Conservation (phyloP, 2,113 vertebrate species). For the Tychaedon coryphoeus region DNA sequence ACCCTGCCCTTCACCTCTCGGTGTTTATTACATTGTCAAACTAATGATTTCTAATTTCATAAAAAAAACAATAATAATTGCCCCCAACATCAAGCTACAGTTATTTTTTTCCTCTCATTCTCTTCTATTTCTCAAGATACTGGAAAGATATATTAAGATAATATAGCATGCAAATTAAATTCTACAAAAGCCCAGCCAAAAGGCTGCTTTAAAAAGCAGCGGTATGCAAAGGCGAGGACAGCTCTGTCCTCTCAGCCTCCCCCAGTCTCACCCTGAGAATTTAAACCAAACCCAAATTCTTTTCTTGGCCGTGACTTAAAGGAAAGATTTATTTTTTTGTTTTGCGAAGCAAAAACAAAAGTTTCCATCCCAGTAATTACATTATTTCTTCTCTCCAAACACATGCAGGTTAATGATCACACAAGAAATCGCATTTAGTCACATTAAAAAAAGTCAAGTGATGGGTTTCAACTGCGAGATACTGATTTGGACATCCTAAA, state of each 20-base stretch:
- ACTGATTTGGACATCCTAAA: slow-evolving; percentile 14
- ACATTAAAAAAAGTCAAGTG: slow-evolving; percentile 6
- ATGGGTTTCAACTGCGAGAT: background rate
- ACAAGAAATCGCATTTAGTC: background rate
- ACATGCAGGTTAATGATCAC: background rate
- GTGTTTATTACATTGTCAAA: background rate
- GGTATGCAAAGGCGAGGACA: slow-evolving; percentile 58
- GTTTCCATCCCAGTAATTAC: background rate
- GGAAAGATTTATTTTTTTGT: background rate
- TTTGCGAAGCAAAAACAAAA: background rate
- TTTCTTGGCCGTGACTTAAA: slow-evolving; percentile 21
- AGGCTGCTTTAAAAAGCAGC: slow-evolving; percentile 51
- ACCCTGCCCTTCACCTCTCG: background rate
- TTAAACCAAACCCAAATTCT: slow-evolving; percentile 35
- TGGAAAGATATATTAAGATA: slow-evolving; percentile 42
- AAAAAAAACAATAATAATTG: background rate
- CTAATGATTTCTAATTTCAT: background rate
- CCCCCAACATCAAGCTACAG: background rate
- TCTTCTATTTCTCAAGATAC: slow-evolving; percentile 4
- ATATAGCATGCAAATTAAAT: slow-evolving; percentile 34
- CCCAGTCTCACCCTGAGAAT: slow-evolving; percentile 24
- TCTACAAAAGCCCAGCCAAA: slow-evolving; percentile 60
- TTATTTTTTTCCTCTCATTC: background rate
- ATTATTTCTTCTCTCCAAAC: background rate
- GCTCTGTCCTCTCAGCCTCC: slow-evolving; percentile 47